phyloP scores from a whole-genome alignment of 2,888 invertebrate genomes.

The Mesorhabditis sp. region DNA sequence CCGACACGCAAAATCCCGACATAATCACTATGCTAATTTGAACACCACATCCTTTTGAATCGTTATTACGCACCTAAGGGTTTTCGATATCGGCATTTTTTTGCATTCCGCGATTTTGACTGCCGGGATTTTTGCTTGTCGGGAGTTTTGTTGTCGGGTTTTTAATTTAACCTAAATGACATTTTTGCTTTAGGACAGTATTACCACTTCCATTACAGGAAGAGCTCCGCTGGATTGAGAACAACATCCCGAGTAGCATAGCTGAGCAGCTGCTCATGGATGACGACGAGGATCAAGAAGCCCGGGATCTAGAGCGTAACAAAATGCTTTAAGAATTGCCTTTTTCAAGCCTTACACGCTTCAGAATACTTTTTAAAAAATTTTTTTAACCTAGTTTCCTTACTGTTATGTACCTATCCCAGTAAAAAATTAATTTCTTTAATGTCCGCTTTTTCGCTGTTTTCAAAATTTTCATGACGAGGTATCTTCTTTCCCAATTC shows the following conservation, averaged over 20 bases:
- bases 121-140: too few relatives aligned
- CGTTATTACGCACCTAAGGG: too few relatives aligned
- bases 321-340: constrained; percentile 45
- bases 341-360: background rate
- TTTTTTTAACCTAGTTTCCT: constrained; percentile 7
- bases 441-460: constrained; percentile 6
- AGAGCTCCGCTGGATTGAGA: constrained; percentile 86
- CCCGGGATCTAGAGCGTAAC: constrained; percentile 49
- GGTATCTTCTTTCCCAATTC: background rate
- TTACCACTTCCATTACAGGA: constrained; percentile 63
- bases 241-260: constrained; percentile 79
- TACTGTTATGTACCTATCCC: background rate
- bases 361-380: background rate
- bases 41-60: too few relatives aligned
- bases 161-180: too few relatives aligned
- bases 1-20: too few relatives aligned
- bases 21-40: too few relatives aligned
- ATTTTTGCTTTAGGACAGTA: too few relatives aligned
- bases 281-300: constrained; percentile 50
- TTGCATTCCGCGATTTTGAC: too few relatives aligned
- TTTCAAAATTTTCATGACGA: constrained; percentile 9
- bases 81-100: too few relatives aligned
- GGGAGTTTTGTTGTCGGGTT: too few relatives aligned
- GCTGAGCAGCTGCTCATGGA: constrained; percentile 64
- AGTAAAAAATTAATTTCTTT: background rate